These are phyloP conservation scores for Muscicapa comitata DNA, from an alignment of 2,797 vertebrate genomes.

Conservation along the genomic window DNA sequence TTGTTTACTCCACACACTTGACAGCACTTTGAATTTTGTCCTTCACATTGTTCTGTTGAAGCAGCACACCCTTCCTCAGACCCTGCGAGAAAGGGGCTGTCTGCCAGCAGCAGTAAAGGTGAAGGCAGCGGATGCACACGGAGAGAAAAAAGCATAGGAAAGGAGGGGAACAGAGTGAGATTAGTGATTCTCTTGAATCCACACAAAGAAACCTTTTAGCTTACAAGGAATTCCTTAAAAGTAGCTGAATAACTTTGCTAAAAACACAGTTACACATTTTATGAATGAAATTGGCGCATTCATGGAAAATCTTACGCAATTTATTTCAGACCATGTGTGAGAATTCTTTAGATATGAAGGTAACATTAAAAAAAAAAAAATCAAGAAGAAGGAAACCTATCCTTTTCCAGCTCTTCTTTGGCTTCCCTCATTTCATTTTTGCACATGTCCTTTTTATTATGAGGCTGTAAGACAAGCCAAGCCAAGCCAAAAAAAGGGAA, in stretches of 20 bases:
- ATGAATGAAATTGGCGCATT: background rate
- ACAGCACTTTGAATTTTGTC: slow-evolving; percentile 42
- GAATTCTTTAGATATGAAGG: background rate
- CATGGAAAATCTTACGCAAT: background rate
- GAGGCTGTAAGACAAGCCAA: background rate
- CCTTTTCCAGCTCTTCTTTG: background rate
- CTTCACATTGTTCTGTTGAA: slow-evolving; percentile 43
- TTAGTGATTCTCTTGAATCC: background rate
- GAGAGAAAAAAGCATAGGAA: slow-evolving; percentile 4
- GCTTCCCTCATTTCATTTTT: background rate
- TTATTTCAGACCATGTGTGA: background rate
- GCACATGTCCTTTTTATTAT: background rate
- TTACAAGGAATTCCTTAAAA: background rate
- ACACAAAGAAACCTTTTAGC: background rate
- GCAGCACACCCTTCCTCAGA: slow-evolving; percentile 62
- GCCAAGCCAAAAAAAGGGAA: background rate
- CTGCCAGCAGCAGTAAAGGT: slow-evolving; percentile 55
- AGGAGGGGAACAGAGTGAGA: slow-evolving; percentile 16
- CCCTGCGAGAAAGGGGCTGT: background rate
- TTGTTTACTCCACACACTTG: slow-evolving; percentile 38
- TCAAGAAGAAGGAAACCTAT: background rate
- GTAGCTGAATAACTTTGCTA: background rate
- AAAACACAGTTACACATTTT: background rate
- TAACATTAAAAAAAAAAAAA: background rate
- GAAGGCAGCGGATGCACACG: background rate